Evolutionary conservation across 2,888 invertebrate species (phyloP).

Genomic region (Lepidonotus clava): DNA sequence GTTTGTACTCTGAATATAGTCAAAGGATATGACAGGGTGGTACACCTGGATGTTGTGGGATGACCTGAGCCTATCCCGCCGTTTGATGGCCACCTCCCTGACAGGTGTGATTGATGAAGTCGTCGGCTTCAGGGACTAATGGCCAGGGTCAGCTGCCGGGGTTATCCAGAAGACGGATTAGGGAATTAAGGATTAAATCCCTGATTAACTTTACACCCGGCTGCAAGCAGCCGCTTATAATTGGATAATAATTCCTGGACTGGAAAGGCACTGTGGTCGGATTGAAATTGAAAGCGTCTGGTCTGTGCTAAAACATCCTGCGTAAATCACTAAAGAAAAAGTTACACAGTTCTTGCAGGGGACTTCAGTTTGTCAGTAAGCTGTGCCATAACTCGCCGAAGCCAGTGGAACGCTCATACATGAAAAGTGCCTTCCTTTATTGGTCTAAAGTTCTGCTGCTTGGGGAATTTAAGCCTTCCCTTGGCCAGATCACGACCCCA

Average conservation of each 20-base stretch:
- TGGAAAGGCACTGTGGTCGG: background rate
- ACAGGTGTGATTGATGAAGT: conserved; percentile 5
- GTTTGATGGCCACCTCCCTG: background rate
- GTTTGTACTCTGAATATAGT: no score
- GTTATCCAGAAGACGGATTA: conserved; percentile 17
- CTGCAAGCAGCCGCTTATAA: background rate
- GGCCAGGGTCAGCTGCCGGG: background rate
- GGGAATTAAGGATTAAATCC: conserved; percentile 31
- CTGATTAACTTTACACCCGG: conserved; percentile 22
- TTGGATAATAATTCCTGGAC: conserved; percentile 14
- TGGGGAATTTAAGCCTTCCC: background rate
- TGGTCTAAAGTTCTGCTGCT: background rate
- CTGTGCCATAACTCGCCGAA: background rate
- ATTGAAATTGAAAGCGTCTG: background rate
- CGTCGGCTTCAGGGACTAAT: background rate
- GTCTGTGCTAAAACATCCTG: no score
- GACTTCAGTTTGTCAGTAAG: no score
- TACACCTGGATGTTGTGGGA: no score
- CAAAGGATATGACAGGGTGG: no score
- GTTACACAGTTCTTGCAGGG: no score
- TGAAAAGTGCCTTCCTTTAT: background rate
- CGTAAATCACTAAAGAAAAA: no score
- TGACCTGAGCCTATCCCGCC: no score
- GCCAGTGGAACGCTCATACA: background rate
- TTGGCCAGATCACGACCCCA: background rate